A percentile compares a stretch with the other conserved stretches of the same genome.
These are phyloP conservation scores for Cryptomyrus ogoouensis DNA, from an alignment of 2,113 vertebrate species.

Conservation along the genomic window DNA sequence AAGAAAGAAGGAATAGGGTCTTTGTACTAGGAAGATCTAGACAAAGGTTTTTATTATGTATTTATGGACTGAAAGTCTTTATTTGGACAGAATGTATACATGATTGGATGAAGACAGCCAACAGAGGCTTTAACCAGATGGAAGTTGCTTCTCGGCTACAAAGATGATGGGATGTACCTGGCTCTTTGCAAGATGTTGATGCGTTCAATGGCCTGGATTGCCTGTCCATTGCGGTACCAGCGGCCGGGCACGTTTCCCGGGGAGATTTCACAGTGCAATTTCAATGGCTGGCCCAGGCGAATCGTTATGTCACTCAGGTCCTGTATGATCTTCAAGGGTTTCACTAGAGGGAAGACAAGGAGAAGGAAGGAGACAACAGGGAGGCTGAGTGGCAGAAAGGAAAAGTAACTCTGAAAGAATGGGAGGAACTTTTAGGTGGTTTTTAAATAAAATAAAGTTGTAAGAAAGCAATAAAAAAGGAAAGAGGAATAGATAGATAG, in stretches of 20 bases:
- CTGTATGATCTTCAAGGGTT: conserved; percentile 82
- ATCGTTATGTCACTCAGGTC: conserved; percentile 76
- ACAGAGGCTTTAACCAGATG: background rate
- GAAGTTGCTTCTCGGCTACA: background rate
- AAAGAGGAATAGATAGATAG: background rate
- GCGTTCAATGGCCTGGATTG: conserved; percentile 77
- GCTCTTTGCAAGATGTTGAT: conserved; percentile 81
- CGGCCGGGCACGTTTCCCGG: conserved; percentile 82
- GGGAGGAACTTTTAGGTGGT: background rate
- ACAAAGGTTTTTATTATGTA: background rate
- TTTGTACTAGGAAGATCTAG: background rate
- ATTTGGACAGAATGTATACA: background rate
- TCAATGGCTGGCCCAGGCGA: conserved; percentile 77
- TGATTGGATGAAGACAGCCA: background rate
- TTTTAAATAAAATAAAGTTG: background rate
- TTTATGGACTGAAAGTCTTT: background rate
- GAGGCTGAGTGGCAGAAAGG: background rate
- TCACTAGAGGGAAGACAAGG: conserved; percentile 63
- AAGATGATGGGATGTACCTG: conserved; percentile 55
- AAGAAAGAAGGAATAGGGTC: background rate
- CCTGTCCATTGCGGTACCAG: conserved; percentile 92
- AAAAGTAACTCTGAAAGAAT: background rate
- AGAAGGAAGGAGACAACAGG: background rate
- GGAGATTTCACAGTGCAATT: conserved; percentile 83
- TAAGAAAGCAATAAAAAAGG: background rate